Evolutionary conservation across 2,113 vertebrate species (phyloP), one percentile per base, ranked within the genome.

Genomic region (Acanthisitta chloris): DNA sequence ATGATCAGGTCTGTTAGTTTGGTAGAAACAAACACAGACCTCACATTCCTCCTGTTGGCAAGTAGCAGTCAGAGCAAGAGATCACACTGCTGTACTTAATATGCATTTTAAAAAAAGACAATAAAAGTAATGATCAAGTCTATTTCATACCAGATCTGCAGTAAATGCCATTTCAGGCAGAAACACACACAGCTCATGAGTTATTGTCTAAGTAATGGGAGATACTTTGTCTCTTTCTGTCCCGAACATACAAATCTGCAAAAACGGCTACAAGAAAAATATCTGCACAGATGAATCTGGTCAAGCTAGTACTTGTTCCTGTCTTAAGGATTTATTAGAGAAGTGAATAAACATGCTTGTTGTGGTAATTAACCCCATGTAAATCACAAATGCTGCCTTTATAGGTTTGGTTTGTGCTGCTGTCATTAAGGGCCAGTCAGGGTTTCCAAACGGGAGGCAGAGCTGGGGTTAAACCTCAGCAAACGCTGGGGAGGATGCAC

Each of bases 301-400:
- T 96, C 96, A 96, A 92, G 97, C 92, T 89, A 17, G 62, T 69
- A 85, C 96, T 87, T 95, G 94, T 70, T 93, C 38, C 51, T 86
- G 55, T 90, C 81, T 87, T 79, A 80, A 94, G 87, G 86, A 96
- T 94, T 94, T 96, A 94, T 96, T 96, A 81, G 81, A 74, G 88
- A 93, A 96, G 86, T 71, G 84, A 94, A 95, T 92, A 96, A 96
- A 96, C 73, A 92, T 74, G 69, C 88, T 86, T 93, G 84, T 95
- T 95, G 89, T 94, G 89, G 94, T 85, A 94, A 97, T 95, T 89
- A 92, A 82, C 55, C 76, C 86, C 49, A 81, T 42, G 70, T 93
- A 96, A 86, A 95, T 94, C 80, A 86, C 76, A 90, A 76, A 93
- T 82, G 83, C 71, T 86, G 42, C 61, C 72, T 95, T 83, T 59